Conservation (phyloP, 1,140 invertebrate genomes). For the Phortica variegata region DNA sequence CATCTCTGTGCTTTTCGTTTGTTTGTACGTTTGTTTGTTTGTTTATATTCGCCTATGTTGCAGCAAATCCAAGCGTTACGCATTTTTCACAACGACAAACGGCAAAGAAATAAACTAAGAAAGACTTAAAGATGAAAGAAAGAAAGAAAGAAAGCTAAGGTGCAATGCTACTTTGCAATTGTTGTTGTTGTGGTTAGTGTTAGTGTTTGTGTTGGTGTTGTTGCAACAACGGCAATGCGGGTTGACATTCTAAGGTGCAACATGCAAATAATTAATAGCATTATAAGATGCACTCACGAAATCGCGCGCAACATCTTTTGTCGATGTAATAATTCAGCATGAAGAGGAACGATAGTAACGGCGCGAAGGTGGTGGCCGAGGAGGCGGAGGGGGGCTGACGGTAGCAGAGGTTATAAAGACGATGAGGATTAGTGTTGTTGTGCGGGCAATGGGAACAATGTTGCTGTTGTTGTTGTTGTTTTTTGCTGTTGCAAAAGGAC, state of each 20-base stretch:
- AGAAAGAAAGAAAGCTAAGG: too few species aligned
- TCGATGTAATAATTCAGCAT: conserved; percentile 49
- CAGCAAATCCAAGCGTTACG: conserved; percentile 12
- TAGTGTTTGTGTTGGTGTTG: not conserved
- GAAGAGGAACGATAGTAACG: conserved; percentile 8
- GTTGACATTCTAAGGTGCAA: conserved; percentile 45
- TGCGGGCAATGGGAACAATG: conserved; percentile 13
- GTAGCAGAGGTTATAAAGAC: too few species aligned
- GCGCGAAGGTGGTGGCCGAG: too few species aligned
- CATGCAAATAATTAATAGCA: conserved; percentile 57
- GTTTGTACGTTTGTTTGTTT: not conserved
- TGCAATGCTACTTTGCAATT: too few species aligned
- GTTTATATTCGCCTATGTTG: conserved; percentile 10
- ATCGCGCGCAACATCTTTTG: conserved; percentile 46
- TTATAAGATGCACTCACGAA: conserved; percentile 57
- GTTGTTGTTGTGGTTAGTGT: too few species aligned
- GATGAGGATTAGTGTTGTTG: too few species aligned
- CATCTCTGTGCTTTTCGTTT: not conserved
- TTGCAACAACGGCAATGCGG: conserved; percentile 4
- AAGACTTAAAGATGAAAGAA: too few species aligned
- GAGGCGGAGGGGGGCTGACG: conserved; percentile 9
- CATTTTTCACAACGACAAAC: conserved; percentile 10
- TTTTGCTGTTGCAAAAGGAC: conserved; percentile 45
- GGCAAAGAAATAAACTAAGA: not conserved
- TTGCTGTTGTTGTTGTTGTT: conserved; percentile 26